A percentile compares a stretch with the other conserved stretches of the same genome.
Evolutionary conservation across 35 echinoderm and acorn worm species (phyloP).

Genomic region (Apostichopus californicus): DNA sequence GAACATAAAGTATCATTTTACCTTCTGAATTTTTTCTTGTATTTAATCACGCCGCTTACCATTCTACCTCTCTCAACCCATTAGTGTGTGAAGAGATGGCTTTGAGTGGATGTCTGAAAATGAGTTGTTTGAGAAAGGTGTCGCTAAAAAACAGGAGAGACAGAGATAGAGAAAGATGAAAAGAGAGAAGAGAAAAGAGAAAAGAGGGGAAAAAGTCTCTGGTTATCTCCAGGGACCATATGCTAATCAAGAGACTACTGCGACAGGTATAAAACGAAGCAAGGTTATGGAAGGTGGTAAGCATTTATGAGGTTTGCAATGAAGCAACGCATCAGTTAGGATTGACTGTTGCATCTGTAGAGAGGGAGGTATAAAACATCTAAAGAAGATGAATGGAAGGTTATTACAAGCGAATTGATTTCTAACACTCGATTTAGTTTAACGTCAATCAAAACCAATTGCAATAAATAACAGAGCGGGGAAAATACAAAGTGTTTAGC

Average conservation of each 20-base stretch:
- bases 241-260: constrained; percentile 6
- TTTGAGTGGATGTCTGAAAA: constrained; percentile 11
- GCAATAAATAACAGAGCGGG: too few species aligned
- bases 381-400: not conserved
- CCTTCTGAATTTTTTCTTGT: constrained; percentile 27
- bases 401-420: not conserved
- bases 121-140: not conserved
- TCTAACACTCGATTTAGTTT: not conserved
- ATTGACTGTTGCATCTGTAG: not conserved
- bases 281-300: not conserved
- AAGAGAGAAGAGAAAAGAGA: not conserved
- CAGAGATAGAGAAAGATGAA: not conserved
- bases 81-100: constrained; percentile 25
- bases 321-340: not conserved
- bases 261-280: not conserved
- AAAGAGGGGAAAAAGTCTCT: not conserved
- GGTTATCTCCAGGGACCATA: not conserved
- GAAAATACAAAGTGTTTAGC: too few species aligned
- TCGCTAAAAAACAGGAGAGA: not conserved
- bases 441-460: not conserved
- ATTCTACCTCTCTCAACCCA: constrained; percentile 22
- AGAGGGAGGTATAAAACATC: not conserved
- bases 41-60: constrained; percentile 6
- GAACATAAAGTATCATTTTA: constrained; percentile 41
- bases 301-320: constrained; percentile 4